Base-by-base conservation (phyloP, 1,140 invertebrate genomes). In the Drosophila busckii region DNA sequence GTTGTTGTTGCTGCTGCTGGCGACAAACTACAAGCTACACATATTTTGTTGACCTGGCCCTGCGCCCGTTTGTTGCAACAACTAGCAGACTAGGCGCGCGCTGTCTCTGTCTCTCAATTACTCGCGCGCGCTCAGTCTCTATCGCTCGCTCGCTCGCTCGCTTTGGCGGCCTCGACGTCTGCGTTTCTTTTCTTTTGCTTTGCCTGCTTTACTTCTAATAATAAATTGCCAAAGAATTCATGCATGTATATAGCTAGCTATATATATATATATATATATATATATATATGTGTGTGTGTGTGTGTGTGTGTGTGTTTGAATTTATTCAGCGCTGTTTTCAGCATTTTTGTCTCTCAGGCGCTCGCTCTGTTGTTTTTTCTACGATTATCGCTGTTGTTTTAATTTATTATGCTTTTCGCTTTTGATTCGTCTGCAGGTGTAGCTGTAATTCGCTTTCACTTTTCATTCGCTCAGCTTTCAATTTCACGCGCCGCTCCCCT, bases 161-260 rank as follows among this genome's bases (percentile, higher is more conserved):
- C 54, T 44, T 13, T 16, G 28, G 2, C 52, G 71, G 55, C 68
- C 54, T 76, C 62, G 54, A 45, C 68, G 54, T 59, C 63, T 73
- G 68, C 53, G n/a, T n/a, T n/a, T n/a, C n/a, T n/a, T n/a, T n/a
- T n/a, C n/a, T n/a, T n/a, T n/a, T n/a, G n/a, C n/a, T n/a, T n/a
- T n/a, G n/a, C n/a, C n/a, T n/a, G n/a, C n/a, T 45, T 71, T 68
- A 49, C 59, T 80, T 80, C 73, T 80, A 80, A 80, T 80, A 80
- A 80, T 80, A 80, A 80, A 73, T 78, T 78, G 75, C 68, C 59
- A 64, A 73, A 64, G 73, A 78, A 80, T 78, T 80, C 65, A 66
- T 78, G 73, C 40, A 64, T 54, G 40, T 54, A n/a, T n/a, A n/a
- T n/a, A n/a, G n/a, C n/a, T n/a, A n/a, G n/a, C n/a, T n/a, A n/a